Conservation (phyloP, 2,113 vertebrate species). For the Damaliscus lunatus region DNA sequence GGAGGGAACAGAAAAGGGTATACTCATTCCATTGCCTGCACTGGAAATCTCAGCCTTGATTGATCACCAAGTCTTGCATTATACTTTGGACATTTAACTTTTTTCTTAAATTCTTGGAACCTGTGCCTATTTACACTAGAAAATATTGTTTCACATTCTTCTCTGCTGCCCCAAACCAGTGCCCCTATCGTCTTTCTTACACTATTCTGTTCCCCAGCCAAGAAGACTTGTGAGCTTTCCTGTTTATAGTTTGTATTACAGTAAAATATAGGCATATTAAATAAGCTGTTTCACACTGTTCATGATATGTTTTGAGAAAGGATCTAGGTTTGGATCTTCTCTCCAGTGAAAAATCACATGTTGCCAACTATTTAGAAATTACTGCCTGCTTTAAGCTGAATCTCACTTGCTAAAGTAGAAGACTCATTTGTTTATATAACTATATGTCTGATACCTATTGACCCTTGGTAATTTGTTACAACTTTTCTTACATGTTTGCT, state of each 20-base stretch:
- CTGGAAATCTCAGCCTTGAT: constrained; percentile 4
- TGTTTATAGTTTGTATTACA: constrained; percentile 29
- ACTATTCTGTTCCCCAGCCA: background rate
- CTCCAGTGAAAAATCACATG: background rate
- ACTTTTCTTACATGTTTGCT: background rate
- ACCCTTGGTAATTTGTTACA: background rate
- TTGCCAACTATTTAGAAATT: background rate
- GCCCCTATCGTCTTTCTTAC: background rate
- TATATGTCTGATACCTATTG: background rate
- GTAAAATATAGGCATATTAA: constrained; percentile 14
- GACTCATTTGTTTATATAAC: background rate
- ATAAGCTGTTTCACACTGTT: background rate
- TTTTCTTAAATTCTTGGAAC: background rate
- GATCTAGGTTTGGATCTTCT: background rate
- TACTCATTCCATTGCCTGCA: background rate
- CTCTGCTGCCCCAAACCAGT: background rate
- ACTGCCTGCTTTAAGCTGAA: background rate
- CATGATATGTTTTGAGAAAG: background rate
- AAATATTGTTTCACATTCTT: background rate
- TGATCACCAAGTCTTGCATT: background rate
- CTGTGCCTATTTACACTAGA: background rate
- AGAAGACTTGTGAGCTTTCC: background rate
- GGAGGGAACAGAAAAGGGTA: background rate
- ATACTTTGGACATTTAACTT: background rate
- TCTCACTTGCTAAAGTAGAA: background rate